These are phyloP conservation scores for Ornithoptera priamus DNA, from an alignment of 2,888 invertebrate species.

Conservation along the genomic window DNA sequence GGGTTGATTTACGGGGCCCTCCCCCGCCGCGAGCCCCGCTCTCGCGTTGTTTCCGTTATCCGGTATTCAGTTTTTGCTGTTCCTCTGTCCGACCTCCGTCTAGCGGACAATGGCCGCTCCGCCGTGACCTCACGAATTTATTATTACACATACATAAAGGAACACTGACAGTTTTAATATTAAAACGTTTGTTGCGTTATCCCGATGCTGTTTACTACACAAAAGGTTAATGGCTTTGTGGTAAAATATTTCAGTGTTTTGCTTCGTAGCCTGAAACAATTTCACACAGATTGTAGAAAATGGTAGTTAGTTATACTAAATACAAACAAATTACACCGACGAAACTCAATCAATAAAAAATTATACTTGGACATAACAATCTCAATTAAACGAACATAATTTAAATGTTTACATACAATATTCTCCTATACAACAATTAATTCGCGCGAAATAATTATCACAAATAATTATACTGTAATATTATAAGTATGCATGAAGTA, in stretches of 20 bases:
- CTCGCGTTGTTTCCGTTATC: conserved; percentile 6
- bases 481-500: too few relatives aligned
- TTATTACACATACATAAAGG: conserved; percentile 29
- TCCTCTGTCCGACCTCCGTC: conserved; percentile 39
- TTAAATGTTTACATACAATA: neutral
- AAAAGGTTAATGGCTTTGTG: too few relatives aligned
- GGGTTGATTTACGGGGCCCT: conserved; percentile 20
- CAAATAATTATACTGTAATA: neutral
- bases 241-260: too few relatives aligned
- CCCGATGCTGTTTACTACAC: too few relatives aligned
- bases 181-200: neutral
- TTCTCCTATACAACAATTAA: neutral
- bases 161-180: conserved; percentile 9
- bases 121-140: conserved; percentile 32
- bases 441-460: neutral
- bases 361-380: too few relatives aligned
- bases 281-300: too few relatives aligned
- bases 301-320: too few relatives aligned
- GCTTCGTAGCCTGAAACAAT: too few relatives aligned
- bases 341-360: too few relatives aligned
- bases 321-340: too few relatives aligned
- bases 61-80: conserved; percentile 23
- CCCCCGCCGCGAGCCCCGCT: neutral
- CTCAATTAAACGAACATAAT: too few relatives aligned
- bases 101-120: conserved; percentile 35